These are phyloP conservation scores for Thaumatotibia leucotreta DNA, from an alignment of 1,140 invertebrate species.

Conservation along the genomic window DNA sequence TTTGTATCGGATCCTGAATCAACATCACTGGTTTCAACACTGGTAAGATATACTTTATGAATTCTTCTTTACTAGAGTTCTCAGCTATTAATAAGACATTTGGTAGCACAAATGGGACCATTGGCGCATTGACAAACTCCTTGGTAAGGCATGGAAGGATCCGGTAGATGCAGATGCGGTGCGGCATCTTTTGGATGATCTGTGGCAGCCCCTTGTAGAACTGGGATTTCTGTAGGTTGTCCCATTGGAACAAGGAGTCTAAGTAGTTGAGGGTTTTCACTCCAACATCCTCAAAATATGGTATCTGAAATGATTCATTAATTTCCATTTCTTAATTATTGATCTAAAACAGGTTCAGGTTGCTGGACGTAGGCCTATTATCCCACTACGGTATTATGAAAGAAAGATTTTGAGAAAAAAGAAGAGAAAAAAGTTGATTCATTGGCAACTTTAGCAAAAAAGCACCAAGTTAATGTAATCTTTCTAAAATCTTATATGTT, in stretches of 20 bases:
- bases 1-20: constrained; percentile 95
- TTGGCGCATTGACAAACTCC: constrained; percentile 95
- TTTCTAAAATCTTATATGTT: no score
- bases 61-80: constrained; percentile 90
- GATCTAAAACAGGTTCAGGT: no score
- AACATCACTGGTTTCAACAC: constrained; percentile 93
- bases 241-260: constrained; percentile 97
- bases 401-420: no score
- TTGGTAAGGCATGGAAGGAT: constrained; percentile 94
- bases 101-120: constrained; percentile 98
- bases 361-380: no score
- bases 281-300: constrained; percentile 96
- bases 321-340: no score
- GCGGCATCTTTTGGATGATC: constrained; percentile 92
- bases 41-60: constrained; percentile 88
- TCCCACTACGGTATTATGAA: no score
- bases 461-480: no score
- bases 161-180: constrained; percentile 86
- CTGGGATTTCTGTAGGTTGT: constrained; percentile 98
- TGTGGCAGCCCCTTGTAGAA: constrained; percentile 97
- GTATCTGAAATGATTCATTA: constrained; percentile 80
- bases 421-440: no score
- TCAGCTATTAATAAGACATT: constrained; percentile 94
- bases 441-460: no score
- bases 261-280: constrained; percentile 97